Percentiles rank a stretch among this genome's conserved stretches.
These are phyloP conservation scores for Drosophila malerkotliana DNA, from an alignment of 1,140 invertebrate species.

Conservation along the genomic window DNA sequence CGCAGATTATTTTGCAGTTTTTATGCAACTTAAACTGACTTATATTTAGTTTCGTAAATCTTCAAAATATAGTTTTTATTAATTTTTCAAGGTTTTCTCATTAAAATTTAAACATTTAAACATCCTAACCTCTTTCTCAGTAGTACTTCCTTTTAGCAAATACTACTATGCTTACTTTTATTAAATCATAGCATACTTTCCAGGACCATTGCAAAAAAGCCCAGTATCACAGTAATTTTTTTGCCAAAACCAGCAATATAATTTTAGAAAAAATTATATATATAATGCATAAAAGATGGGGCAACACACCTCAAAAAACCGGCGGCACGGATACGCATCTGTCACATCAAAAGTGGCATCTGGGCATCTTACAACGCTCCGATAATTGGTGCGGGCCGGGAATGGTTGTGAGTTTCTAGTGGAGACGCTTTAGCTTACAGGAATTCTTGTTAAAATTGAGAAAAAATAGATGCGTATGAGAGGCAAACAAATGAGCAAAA, in stretches of 20 bases:
- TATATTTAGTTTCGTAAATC: too few relatives aligned
- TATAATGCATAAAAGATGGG: constrained; percentile 7
- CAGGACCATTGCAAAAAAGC: neutral
- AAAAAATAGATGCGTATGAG: constrained; percentile 36
- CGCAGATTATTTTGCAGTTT: too few relatives aligned
- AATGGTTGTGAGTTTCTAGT: neutral
- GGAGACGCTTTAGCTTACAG: constrained; percentile 54
- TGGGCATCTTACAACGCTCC: constrained; percentile 68
- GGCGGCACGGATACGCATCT: constrained; percentile 54
- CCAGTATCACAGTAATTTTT: neutral
- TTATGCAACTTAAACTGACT: too few relatives aligned
- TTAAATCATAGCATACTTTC: constrained; percentile 29
- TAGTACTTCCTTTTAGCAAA: too few relatives aligned
- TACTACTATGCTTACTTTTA: too few relatives aligned
- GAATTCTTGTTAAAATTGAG: constrained; percentile 64
- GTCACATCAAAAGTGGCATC: constrained; percentile 72
- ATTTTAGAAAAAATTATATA: neutral
- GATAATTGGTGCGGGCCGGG: constrained; percentile 62
- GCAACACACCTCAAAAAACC: constrained; percentile 21
- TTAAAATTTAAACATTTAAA: too few relatives aligned
- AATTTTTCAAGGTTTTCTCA: too few relatives aligned
- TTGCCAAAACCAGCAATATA: constrained; percentile 1
- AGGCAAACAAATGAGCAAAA: constrained; percentile 76
- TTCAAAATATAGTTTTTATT: too few relatives aligned
- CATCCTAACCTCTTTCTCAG: too few relatives aligned